Conservation (phyloP, 1,140 invertebrate genomes). For the Cyclargus thomasi region DNA sequence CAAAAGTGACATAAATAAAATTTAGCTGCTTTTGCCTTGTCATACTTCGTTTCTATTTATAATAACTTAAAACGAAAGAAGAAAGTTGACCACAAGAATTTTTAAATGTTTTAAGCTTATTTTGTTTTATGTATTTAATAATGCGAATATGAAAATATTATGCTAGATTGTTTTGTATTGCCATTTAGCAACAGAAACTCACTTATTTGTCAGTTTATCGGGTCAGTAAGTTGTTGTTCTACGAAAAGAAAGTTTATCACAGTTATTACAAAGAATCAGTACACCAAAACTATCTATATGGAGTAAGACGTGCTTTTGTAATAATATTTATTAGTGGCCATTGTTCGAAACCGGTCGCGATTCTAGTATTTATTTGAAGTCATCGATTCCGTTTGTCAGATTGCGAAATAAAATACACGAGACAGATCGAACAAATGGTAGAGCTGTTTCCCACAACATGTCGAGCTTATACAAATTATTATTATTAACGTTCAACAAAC, state of each 20-base stretch:
- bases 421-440: background rate
- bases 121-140: too few species aligned
- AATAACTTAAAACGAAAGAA: background rate
- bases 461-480: background rate
- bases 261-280: background rate
- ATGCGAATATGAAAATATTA: too few species aligned
- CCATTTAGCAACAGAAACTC: too few species aligned
- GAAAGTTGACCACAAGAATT: background rate
- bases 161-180: too few species aligned
- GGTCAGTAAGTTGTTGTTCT: background rate
- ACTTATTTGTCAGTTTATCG: too few species aligned
- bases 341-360: constrained; percentile 2
- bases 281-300: background rate
- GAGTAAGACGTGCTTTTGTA: background rate
- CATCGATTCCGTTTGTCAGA: background rate
- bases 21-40: background rate
- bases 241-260: background rate
- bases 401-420: constrained; percentile 4
- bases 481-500: background rate
- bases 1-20: background rate
- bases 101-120: too few species aligned
- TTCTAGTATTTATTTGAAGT: background rate
- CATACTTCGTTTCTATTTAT: background rate
- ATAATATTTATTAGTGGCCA: constrained; percentile 1
- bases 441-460: background rate